A percentile compares a stretch with the other conserved stretches of the same genome.
Evolutionary conservation across 2,113 vertebrate genomes (phyloP).

Genomic region (Aythya baeri): DNA sequence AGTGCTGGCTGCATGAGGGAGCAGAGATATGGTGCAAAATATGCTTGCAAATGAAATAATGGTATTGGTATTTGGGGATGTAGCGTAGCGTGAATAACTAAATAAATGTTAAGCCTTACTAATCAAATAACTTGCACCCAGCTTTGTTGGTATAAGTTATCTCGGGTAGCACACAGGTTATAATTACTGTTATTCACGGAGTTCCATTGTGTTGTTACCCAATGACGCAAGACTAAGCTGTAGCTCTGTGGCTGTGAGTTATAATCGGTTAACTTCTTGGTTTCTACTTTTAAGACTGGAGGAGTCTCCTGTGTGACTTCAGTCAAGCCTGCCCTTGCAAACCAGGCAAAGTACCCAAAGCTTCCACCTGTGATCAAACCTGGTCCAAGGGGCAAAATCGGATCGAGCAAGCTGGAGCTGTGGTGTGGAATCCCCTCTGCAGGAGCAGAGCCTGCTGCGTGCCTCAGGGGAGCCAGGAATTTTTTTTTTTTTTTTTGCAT

Average conservation of each 20-base stretch:
- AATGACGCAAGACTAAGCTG: neutral
- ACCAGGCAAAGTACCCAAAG: neutral
- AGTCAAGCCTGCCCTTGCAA: neutral
- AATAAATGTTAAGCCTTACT: neutral
- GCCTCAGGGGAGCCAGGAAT: neutral
- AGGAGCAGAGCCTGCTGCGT: neutral
- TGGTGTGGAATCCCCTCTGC: neutral
- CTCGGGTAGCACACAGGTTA: neutral
- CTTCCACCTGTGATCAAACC: neutral
- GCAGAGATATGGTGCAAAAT: constrained; percentile 90
- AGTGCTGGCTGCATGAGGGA: constrained; percentile 86
- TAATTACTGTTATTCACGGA: neutral
- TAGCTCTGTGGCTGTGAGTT: neutral
- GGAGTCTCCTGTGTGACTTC: neutral
- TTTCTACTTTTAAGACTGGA: neutral
- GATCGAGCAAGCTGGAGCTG: neutral
- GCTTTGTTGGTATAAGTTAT: neutral
- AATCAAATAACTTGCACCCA: neutral
- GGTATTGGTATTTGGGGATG: neutral
- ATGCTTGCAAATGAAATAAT: constrained; percentile 77
- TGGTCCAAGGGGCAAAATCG: neutral
- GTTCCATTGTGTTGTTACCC: neutral
- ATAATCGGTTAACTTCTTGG: neutral
- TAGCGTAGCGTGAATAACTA: neutral
- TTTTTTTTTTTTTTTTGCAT: neutral